These are phyloP conservation scores for Ciconia boyciana DNA, from an alignment of 2,113 vertebrate genomes.

Conservation along the genomic window DNA sequence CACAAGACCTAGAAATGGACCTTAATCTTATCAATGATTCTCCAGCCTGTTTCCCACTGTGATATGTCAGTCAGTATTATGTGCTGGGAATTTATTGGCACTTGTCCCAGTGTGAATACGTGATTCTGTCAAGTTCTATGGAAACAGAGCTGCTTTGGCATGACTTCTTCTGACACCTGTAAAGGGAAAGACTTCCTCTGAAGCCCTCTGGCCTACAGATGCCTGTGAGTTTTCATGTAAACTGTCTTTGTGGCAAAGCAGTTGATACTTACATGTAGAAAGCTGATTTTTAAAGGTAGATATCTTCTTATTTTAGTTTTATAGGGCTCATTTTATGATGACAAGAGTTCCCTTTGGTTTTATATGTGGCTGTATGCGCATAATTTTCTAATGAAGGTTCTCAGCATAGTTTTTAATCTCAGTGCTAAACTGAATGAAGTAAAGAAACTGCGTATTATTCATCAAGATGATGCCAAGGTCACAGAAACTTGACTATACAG, in stretches of 20 bases:
- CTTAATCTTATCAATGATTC: fast-evolving
- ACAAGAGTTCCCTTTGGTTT: neutral
- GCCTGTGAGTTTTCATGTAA: neutral
- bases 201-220: neutral
- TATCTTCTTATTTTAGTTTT: neutral
- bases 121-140: neutral
- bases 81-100: neutral
- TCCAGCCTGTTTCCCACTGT: neutral
- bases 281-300: neutral
- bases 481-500: neutral
- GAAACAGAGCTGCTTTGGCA: neutral
- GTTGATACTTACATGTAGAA: neutral
- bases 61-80: fast-evolving
- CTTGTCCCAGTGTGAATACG: neutral
- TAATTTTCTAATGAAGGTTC: neutral
- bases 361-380: neutral
- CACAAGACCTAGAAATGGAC: neutral
- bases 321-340: neutral
- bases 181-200: neutral
- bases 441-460: neutral
- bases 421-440: neutral
- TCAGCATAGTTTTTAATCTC: neutral
- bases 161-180: neutral
- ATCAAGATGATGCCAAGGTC: neutral
- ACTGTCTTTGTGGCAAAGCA: neutral